phyloP scores from a whole-genome alignment of 2,888 invertebrate species.

The Rotaria socialis region DNA sequence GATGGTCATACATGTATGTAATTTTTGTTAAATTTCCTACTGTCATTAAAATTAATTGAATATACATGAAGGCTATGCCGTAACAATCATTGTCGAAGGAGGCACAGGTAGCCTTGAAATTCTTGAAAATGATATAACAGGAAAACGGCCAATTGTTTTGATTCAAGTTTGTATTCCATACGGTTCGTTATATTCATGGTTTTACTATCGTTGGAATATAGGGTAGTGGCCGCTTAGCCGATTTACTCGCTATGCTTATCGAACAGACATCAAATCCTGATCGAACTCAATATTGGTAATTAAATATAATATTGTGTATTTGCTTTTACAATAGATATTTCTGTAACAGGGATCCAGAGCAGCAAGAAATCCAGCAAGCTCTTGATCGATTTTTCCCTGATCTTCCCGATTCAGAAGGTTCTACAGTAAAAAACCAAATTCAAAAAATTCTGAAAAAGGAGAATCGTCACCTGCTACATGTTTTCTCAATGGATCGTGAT shows the following conservation, averaged over 20 bases:
- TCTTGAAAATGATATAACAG: background rate
- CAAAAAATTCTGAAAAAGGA: background rate
- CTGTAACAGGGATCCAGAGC: background rate
- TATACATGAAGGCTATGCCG: background rate
- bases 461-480: background rate
- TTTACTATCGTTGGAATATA: background rate
- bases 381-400: background rate
- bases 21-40: no score
- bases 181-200: no score
- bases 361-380: background rate
- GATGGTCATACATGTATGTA: background rate
- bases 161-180: background rate
- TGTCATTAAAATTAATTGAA: background rate
- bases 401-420: background rate
- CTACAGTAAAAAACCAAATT: background rate
- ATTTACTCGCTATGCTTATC: background rate
- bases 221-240: conserved; percentile 7
- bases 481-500: background rate
- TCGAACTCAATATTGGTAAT: background rate
- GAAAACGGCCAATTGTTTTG: background rate
- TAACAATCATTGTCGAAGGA: background rate
- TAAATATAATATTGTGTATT: background rate
- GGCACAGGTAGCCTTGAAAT: background rate
- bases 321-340: background rate
- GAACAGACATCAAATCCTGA: background rate